A percentile compares a stretch with the other conserved stretches of the same genome.
These are phyloP conservation scores for Malurus alboscapulatus DNA, from an alignment of 2,113 vertebrate genomes.

Conservation along the genomic window DNA sequence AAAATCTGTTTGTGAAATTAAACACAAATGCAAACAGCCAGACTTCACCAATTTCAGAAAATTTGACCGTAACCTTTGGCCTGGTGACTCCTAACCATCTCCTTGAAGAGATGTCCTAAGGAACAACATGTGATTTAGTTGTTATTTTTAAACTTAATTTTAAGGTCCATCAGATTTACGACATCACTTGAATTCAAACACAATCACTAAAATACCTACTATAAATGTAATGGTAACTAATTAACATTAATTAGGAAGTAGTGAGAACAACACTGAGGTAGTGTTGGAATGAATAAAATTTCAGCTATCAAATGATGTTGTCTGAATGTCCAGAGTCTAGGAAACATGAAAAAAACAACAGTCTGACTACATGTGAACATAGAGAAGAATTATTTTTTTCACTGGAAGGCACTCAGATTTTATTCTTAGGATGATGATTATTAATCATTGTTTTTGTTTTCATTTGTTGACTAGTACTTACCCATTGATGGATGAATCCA, in stretches of 20 bases:
- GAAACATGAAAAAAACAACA: neutral
- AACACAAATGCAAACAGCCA: neutral
- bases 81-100: neutral
- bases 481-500: constrained; percentile 91
- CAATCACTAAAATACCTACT: neutral
- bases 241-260: neutral
- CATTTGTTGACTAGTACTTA: constrained; percentile 69
- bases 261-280: neutral
- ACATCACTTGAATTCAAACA: neutral
- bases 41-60: neutral
- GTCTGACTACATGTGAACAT: neutral
- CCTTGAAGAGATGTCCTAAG: neutral
- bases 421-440: neutral
- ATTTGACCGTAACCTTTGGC: constrained; percentile 19
- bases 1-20: neutral
- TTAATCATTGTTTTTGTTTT: neutral
- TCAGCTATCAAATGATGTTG: neutral
- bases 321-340: constrained; percentile 2
- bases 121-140: neutral
- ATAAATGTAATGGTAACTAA: neutral
- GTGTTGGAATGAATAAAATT: neutral
- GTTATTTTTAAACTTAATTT: neutral
- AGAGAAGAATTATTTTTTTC: neutral
- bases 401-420: neutral
- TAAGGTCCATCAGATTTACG: neutral